phyloP scores from a whole-genome alignment of 2,888 invertebrate genomes.

The Odontothrips loti region DNA sequence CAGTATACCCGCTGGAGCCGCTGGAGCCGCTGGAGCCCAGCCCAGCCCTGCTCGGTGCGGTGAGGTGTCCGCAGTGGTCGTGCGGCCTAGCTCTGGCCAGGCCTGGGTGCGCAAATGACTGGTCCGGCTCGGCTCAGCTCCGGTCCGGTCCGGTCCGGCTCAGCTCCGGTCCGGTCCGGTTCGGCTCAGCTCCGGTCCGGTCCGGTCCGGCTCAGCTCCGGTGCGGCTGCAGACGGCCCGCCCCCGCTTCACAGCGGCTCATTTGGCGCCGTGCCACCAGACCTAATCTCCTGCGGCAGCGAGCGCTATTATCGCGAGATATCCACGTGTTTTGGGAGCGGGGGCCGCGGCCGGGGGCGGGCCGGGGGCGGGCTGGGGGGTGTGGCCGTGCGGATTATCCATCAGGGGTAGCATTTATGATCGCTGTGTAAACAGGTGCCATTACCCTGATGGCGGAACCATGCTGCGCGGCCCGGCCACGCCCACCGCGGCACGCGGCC shows the following conservation, averaged over 20 bases:
- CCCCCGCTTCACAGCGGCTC: neutral
- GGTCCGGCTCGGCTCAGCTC: no score
- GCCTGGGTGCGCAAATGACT: no score
- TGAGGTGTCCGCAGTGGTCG: no score
- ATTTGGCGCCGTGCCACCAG: neutral
- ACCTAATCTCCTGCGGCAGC: neutral
- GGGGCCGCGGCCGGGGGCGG: neutral
- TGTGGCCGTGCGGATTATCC: neutral
- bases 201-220: no score
- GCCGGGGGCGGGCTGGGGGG: neutral
- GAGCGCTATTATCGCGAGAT: neutral
- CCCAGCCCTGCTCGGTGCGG: neutral
- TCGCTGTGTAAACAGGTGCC: slow-evolving; percentile 20
- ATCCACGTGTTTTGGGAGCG: slow-evolving; percentile 5
- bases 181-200: no score
- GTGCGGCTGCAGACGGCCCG: no score
- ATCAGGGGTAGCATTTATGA: slow-evolving; percentile 12
- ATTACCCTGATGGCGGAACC: neutral
- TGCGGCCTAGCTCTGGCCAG: no score
- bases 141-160: no score
- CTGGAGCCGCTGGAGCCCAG: no score
- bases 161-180: no score
- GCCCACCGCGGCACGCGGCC: no score
- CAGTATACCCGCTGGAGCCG: no score
- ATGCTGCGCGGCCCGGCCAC: neutral